A percentile compares a stretch with the other conserved stretches of the same genome.
Evolutionary conservation across 2,888 invertebrate species (phyloP).

Genomic region (Perdita meconis): DNA sequence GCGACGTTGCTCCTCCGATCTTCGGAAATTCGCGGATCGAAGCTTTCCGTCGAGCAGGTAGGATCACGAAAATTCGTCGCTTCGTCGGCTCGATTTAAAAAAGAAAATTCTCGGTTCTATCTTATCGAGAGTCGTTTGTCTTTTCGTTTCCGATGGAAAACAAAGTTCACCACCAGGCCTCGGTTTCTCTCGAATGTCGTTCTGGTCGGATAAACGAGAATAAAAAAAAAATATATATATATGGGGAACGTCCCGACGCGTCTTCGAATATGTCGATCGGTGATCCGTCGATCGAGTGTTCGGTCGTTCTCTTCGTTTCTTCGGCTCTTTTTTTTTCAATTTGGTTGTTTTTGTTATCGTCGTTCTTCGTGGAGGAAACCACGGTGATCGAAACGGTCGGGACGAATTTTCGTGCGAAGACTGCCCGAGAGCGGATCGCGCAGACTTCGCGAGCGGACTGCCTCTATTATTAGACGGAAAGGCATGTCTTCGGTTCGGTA

Average conservation of each 20-base stretch:
- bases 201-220: conserved; percentile 1
- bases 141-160: conserved; percentile 3
- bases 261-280: conserved; percentile 10
- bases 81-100: conserved; percentile 1
- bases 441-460: conserved; percentile 69
- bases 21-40: neutral
- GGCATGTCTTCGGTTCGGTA: conserved; percentile 74
- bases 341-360: conserved; percentile 53
- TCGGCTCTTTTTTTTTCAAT: conserved; percentile 3
- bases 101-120: conserved; percentile 17
- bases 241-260: neutral
- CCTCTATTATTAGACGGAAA: conserved; percentile 80
- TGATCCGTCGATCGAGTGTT: conserved; percentile 31
- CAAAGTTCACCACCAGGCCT: neutral
- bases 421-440: conserved; percentile 69
- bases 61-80: conserved; percentile 36
- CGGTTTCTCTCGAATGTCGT: conserved; percentile 18
- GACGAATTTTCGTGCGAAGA: conserved; percentile 76
- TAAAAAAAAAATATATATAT: too few species aligned
- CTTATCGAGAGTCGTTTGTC: conserved; percentile 18
- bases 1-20: conserved; percentile 20
- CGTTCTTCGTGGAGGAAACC: conserved; percentile 65
- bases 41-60: conserved; percentile 5
- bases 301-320: conserved; percentile 15
- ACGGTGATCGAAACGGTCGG: conserved; percentile 73